phyloP scores from a whole-genome alignment of 2,888 invertebrate species.

The Acrocyrtus sp. region DNA sequence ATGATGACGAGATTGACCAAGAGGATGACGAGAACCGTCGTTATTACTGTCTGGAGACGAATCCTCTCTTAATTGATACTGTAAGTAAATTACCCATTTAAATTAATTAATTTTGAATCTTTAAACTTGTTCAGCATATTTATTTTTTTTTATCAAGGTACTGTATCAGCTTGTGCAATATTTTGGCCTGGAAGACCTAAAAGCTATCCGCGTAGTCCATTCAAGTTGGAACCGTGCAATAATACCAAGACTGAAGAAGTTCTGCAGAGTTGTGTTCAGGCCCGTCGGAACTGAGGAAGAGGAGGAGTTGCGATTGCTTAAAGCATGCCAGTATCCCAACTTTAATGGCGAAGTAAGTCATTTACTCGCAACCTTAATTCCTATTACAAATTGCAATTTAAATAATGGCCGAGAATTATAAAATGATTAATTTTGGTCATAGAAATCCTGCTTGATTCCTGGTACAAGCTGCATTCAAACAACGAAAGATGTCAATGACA shows the following conservation, averaged over 20 bases:
- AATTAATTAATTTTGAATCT: too few species aligned
- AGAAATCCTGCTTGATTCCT: too few species aligned
- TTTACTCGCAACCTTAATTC: too few species aligned
- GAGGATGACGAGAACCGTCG: neutral
- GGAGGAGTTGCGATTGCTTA: conserved; percentile 17
- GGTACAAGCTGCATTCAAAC: too few species aligned
- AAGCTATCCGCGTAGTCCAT: conserved; percentile 21
- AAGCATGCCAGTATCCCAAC: neutral
- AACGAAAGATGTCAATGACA: conserved; percentile 10
- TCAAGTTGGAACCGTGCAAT: conserved; percentile 34
- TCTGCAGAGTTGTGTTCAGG: conserved; percentile 32
- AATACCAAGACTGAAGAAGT: conserved; percentile 19
- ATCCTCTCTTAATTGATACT: conserved; percentile 36
- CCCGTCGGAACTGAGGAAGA: conserved; percentile 29
- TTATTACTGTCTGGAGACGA: conserved; percentile 23
- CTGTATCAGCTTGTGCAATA: conserved; percentile 28
- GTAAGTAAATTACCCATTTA: too few species aligned
- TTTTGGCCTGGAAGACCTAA: conserved; percentile 22
- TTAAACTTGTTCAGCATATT: too few species aligned
- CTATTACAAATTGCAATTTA: neutral
- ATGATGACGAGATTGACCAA: too few species aligned
- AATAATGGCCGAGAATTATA: neutral
- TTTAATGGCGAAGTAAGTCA: too few species aligned
- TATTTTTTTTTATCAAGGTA: conserved; percentile 8
- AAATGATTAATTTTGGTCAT: too few species aligned